These are phyloP conservation scores for Bimastos eiseni DNA, from an alignment of 2,888 invertebrate species.

Conservation along the genomic window DNA sequence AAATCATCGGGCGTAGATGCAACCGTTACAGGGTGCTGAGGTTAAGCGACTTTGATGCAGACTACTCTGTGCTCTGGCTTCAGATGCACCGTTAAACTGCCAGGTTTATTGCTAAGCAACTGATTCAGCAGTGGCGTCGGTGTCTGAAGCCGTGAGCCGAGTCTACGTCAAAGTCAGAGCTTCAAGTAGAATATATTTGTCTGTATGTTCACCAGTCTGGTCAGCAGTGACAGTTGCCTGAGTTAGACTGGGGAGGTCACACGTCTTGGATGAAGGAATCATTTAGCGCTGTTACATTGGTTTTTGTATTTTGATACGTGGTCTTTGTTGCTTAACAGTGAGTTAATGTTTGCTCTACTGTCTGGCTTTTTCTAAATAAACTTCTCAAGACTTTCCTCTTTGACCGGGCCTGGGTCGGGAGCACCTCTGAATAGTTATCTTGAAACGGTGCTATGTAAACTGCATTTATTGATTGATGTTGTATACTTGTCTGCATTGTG, in stretches of 20 bases:
- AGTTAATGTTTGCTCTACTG: too few species aligned
- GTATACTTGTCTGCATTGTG: neutral
- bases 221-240: neutral
- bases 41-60: conserved; percentile 67
- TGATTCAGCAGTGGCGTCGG: neutral
- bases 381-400: too few species aligned
- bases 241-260: neutral
- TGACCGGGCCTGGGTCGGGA: too few species aligned
- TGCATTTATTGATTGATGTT: too few species aligned
- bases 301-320: neutral
- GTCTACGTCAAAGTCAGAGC: conserved; percentile 8
- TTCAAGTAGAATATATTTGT: neutral
- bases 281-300: neutral
- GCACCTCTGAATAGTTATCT: too few species aligned
- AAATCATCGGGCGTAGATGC: conserved; percentile 88
- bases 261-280: conserved; percentile 16
- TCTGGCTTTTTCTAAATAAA: too few species aligned
- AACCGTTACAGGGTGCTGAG: conserved; percentile 90
- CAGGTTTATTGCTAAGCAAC: neutral
- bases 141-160: neutral
- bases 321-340: too few species aligned
- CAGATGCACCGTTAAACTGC: neutral
- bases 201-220: neutral
- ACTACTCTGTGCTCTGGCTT: neutral
- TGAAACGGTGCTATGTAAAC: neutral